phyloP scores from a whole-genome alignment of 2,113 vertebrate species.

The Tangachromis dhanisi region DNA sequence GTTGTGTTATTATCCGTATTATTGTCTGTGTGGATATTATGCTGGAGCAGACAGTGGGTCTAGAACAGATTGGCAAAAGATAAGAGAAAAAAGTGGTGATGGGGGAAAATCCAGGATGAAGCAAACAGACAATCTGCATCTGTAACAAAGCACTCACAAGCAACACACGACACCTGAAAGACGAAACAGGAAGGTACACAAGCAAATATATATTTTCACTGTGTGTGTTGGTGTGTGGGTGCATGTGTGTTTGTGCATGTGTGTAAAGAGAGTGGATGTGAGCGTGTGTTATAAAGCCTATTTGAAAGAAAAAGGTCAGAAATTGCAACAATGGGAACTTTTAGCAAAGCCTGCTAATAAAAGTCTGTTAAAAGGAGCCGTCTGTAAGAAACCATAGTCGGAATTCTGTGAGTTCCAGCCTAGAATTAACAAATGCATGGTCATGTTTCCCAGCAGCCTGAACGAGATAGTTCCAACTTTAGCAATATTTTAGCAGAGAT shows the following conservation, averaged over 20 bases:
- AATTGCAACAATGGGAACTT: not conserved
- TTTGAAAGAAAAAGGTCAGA: not conserved
- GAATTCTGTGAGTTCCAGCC: not conserved
- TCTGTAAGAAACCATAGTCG: fast-evolving
- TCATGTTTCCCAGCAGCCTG: not conserved
- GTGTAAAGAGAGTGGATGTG: fast-evolving
- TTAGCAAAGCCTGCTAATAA: not conserved
- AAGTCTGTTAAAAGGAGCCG: not conserved
- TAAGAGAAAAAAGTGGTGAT: fast-evolving
- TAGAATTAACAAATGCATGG: fast-evolving
- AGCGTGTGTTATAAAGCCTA: fast-evolving
- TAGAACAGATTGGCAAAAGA: not conserved
- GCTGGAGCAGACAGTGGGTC: not conserved
- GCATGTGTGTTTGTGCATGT: not conserved
- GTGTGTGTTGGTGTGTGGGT: not conserved
- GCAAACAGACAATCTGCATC: not conserved
- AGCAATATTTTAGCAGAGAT: not conserved
- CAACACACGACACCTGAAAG: not conserved
- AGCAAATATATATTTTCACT: not conserved
- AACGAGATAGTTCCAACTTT: not conserved
- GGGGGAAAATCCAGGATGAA: not conserved
- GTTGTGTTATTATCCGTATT: not conserved
- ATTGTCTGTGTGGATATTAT: not conserved
- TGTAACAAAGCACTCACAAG: fast-evolving
- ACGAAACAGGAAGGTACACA: not conserved